phyloP scores from a whole-genome alignment of 1,140 invertebrate genomes.

The Chironomus striatipennis region DNA sequence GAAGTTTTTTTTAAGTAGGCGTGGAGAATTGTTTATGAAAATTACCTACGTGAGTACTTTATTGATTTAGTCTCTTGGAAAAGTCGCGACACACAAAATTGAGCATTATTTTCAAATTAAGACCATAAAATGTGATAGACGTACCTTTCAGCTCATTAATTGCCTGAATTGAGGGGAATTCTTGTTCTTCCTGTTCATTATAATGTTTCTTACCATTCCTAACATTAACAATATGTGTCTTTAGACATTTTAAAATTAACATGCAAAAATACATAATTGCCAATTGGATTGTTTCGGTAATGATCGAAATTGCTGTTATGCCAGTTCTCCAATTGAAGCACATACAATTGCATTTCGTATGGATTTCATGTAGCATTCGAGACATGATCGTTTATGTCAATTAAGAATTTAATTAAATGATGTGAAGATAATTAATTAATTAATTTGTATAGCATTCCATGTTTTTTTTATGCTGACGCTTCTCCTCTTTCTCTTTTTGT shows the following conservation, averaged over 20 bases:
- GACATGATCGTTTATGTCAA: not conserved
- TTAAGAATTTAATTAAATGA: conserved; percentile 15
- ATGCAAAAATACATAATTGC: not conserved
- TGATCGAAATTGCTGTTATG: not conserved
- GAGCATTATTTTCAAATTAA: not conserved
- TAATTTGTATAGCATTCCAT: conserved; percentile 14
- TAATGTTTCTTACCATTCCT: not conserved
- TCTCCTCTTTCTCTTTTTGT: too few species aligned
- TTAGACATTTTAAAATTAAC: not conserved
- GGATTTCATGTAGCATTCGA: not conserved
- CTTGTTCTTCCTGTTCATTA: not conserved
- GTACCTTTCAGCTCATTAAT: conserved; percentile 3
- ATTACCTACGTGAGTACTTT: too few species aligned
- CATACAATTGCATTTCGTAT: not conserved
- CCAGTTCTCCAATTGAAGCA: not conserved
- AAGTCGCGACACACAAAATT: too few species aligned
- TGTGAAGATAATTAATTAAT: conserved; percentile 15
- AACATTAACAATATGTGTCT: not conserved
- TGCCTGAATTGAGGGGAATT: not conserved
- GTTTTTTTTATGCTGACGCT: not conserved
- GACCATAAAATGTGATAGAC: not conserved
- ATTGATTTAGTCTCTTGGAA: too few species aligned
- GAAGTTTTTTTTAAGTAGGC: too few species aligned
- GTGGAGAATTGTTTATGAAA: too few species aligned
- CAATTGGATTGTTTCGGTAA: conserved; percentile 12